These are phyloP conservation scores for Chionis minor DNA, from an alignment of 2,113 vertebrate genomes.

Conservation along the genomic window DNA sequence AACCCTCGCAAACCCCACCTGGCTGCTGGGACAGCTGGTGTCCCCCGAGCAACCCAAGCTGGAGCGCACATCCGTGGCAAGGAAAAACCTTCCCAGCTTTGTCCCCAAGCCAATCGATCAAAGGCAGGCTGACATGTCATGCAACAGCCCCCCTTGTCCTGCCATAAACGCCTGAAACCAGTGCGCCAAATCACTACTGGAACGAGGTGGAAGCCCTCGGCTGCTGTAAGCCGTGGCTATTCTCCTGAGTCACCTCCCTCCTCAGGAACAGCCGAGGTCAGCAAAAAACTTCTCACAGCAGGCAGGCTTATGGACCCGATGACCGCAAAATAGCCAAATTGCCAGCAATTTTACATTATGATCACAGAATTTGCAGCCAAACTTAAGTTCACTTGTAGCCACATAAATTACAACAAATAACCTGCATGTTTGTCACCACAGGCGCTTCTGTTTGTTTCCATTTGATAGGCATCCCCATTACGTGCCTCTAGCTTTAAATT, in stretches of 20 bases:
- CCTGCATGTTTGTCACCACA: rapidly evolving
- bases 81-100: neutral
- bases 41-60: neutral
- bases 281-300: neutral
- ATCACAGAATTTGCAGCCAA: too few relatives aligned
- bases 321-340: neutral
- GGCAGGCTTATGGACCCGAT: too few relatives aligned
- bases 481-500: neutral
- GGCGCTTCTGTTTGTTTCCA: neutral
- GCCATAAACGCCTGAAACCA: neutral
- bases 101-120: neutral
- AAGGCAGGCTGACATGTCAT: neutral
- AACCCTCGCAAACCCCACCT: neutral
- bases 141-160: rapidly evolving
- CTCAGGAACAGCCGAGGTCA: neutral
- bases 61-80: neutral
- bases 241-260: neutral
- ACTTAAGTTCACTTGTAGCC: neutral
- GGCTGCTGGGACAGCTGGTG: neutral
- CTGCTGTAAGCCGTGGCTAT: neutral
- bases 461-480: neutral
- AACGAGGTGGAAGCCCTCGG: neutral
- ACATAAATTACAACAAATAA: rapidly evolving
- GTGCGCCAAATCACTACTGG: neutral
- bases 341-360: too few relatives aligned